Evolutionary conservation across 2,113 vertebrate genomes (phyloP).

Genomic region (Sterrhoptilus dennistouni): DNA sequence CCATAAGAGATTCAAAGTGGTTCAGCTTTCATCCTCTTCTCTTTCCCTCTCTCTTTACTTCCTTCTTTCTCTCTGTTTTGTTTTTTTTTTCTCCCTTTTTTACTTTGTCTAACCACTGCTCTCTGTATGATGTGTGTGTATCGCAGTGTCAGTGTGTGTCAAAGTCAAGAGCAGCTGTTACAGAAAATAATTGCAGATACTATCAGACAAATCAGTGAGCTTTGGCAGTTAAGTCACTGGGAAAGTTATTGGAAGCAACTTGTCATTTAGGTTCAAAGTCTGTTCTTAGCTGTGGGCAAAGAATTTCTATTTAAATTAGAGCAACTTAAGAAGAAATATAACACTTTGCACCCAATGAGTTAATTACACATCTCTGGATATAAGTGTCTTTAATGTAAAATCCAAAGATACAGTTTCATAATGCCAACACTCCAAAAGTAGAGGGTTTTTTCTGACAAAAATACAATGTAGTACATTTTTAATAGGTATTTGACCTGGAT

Average conservation of each 20-base stretch:
- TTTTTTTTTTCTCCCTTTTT: background rate
- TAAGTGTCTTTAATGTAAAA: conserved; percentile 23
- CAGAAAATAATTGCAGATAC: conserved; percentile 55
- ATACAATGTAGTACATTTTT: background rate
- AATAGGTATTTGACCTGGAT: background rate
- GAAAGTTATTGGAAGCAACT: conserved; percentile 51
- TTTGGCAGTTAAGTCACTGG: conserved; percentile 8
- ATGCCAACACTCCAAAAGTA: background rate
- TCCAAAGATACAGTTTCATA: conserved; percentile 1
- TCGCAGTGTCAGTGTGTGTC: conserved; percentile 9
- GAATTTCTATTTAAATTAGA: conserved; percentile 53
- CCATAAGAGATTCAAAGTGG: background rate
- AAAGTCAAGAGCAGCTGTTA: conserved; percentile 40
- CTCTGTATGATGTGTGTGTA: background rate
- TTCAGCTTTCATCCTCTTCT: background rate
- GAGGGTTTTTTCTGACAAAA: background rate
- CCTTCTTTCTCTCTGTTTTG: background rate
- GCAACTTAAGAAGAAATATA: conserved; percentile 37
- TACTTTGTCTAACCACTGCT: background rate
- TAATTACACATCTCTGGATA: conserved; percentile 29
- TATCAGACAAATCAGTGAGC: conserved; percentile 50
- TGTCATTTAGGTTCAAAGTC: conserved; percentile 64
- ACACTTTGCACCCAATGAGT: conserved; percentile 5
- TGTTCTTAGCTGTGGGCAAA: conserved; percentile 45
- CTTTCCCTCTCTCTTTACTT: background rate